These are phyloP conservation scores for Leucania comma DNA, from an alignment of 2,888 invertebrate genomes.

Conservation along the genomic window DNA sequence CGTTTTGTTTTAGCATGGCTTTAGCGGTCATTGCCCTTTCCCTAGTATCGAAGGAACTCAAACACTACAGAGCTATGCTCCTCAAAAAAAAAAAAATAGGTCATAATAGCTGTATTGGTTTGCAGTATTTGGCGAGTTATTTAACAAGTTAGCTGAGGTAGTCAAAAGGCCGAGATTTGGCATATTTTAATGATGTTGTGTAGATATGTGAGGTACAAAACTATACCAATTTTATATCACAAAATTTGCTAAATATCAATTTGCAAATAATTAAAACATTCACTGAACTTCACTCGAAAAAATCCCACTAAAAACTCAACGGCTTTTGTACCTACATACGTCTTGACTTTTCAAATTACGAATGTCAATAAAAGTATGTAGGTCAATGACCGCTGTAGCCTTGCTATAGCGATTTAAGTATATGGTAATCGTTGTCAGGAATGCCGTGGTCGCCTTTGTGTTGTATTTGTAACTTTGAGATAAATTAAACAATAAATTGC, in stretches of 20 bases:
- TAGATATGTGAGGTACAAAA: too few relatives aligned
- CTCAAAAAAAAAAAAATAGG: neutral
- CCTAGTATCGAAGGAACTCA: neutral
- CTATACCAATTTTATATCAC: too few relatives aligned
- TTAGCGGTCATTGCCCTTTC: neutral
- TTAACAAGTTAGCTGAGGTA: too few relatives aligned
- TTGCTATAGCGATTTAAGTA: neutral
- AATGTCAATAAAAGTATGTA: neutral
- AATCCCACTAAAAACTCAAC: neutral
- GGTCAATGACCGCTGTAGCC: neutral
- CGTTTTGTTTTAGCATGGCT: neutral
- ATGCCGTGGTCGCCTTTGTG: constrained; percentile 7
- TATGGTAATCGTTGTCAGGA: constrained; percentile 22
- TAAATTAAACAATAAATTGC: constrained; percentile 39
- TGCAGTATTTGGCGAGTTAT: too few relatives aligned
- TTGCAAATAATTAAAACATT: too few relatives aligned
- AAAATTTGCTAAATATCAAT: too few relatives aligned
- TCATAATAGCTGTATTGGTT: too few relatives aligned
- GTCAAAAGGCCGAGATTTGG: too few relatives aligned
- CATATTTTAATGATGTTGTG: too few relatives aligned
- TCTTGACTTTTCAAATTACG: neutral
- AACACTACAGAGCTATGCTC: neutral
- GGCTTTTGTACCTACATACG: neutral
- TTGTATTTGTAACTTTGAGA: constrained; percentile 16
- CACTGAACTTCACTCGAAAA: too few relatives aligned